A percentile compares a stretch with the other conserved stretches of the same genome.
phyloP scores from a whole-genome alignment of 2,113 vertebrate genomes.

The Boleophthalmus pectinirostris region DNA sequence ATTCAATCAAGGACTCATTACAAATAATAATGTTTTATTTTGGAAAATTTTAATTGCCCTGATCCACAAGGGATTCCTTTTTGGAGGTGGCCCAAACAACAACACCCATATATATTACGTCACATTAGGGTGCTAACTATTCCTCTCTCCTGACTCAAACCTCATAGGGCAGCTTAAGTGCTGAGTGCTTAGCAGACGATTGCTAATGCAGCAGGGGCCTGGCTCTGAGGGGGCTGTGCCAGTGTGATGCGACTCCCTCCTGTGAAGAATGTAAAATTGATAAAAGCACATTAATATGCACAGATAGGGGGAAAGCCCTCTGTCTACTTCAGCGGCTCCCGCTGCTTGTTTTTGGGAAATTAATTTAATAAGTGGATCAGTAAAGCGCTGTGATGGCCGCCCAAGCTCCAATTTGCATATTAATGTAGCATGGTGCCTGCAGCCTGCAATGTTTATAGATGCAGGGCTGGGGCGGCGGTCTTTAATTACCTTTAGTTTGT shows the following conservation, averaged over 20 bases:
- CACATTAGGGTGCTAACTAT: neutral
- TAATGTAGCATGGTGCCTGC: conserved; percentile 64
- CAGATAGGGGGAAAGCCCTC: conserved; percentile 46
- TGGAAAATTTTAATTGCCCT: neutral
- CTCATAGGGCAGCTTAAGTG: conserved; percentile 22
- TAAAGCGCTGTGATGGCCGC: conserved; percentile 62
- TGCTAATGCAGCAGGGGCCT: conserved; percentile 32
- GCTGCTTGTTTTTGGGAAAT: conserved; percentile 69
- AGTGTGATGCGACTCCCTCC: conserved; percentile 23
- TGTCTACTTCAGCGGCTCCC: conserved; percentile 72
- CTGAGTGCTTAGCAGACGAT: conserved; percentile 47
- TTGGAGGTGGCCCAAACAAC: neutral
- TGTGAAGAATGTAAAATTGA: conserved; percentile 77
- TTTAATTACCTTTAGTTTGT: conserved; percentile 70
- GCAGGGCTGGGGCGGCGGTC: conserved; percentile 48
- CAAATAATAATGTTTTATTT: neutral
- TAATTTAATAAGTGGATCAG: conserved; percentile 77
- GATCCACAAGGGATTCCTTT: neutral
- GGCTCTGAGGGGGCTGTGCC: conserved; percentile 23
- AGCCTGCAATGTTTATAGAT: conserved; percentile 61
- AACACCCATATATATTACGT: neutral
- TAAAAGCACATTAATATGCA: conserved; percentile 76
- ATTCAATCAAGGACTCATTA: conserved; percentile 29
- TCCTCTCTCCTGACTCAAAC: neutral
- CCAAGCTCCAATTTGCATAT: conserved; percentile 74